phyloP scores from a whole-genome alignment of 2,113 vertebrate genomes.

The Ginglymostoma cirratum region DNA sequence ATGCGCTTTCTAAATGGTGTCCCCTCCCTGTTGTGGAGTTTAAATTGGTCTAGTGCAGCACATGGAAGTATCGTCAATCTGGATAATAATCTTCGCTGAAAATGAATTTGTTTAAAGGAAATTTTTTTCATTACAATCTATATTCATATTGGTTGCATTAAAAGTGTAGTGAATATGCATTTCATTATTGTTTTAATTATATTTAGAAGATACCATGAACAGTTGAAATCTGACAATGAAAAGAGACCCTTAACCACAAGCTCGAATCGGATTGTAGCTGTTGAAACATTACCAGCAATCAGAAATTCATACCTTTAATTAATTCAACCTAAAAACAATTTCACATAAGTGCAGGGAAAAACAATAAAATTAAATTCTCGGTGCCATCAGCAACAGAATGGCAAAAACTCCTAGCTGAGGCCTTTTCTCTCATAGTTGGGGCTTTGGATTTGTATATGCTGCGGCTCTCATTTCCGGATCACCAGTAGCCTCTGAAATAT shows the following conservation, averaged over 20 bases:
- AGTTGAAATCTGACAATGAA: not conserved
- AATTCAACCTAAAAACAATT: not conserved
- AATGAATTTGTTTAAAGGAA: not conserved
- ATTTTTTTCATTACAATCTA: not conserved
- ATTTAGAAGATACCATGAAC: not conserved
- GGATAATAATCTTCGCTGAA: not conserved
- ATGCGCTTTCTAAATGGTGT: not conserved
- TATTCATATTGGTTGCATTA: not conserved
- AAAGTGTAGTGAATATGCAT: not conserved
- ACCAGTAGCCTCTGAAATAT: not conserved
- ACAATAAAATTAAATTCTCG: not conserved
- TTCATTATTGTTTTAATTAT: not conserved
- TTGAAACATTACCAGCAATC: not conserved
- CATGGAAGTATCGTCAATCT: not conserved
- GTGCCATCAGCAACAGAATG: not conserved
- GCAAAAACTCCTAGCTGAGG: not conserved
- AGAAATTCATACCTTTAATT: not conserved
- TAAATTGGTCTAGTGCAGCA: not conserved
- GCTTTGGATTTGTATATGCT: not conserved
- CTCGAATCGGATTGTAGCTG: not conserved
- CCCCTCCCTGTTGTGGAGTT: not conserved
- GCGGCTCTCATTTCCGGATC: not conserved
- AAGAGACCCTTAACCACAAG: not conserved
- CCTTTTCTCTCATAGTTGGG: not conserved
- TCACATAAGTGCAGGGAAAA: not conserved